Percentiles rank a stretch among this genome's conserved stretches.
Evolutionary conservation across 2,797 vertebrate species (phyloP).

Genomic region (Neoniphon sammara): DNA sequence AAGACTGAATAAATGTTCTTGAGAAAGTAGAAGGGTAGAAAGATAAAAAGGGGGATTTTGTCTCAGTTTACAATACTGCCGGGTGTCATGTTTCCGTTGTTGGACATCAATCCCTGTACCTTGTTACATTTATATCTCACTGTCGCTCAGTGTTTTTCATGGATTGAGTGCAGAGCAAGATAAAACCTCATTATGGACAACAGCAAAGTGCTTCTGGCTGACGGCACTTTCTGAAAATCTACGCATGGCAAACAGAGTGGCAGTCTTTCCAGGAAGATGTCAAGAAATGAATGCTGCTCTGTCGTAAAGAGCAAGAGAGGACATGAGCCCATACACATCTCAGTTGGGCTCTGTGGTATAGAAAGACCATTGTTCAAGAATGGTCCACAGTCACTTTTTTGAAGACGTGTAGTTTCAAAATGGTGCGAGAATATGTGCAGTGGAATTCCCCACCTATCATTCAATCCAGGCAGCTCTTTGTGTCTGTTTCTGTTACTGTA

Average conservation of each 20-base stretch:
- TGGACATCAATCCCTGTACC: constrained; percentile 34
- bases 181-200: constrained; percentile 35
- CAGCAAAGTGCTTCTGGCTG: constrained; percentile 43
- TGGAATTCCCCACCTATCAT: not conserved
- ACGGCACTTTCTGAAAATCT: constrained; percentile 33
- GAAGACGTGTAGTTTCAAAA: no score
- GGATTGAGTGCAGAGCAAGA: constrained; percentile 7
- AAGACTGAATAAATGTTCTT: constrained; percentile 38
- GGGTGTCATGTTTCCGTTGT: constrained; percentile 31
- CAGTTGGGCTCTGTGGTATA: no score
- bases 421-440: not conserved
- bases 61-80: constrained; percentile 34
- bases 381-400: no score
- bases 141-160: constrained; percentile 28
- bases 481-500: not conserved
- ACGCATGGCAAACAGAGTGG: not conserved
- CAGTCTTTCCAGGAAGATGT: not conserved
- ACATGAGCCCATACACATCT: no score
- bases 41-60: constrained; percentile 6
- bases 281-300: constrained; percentile 6
- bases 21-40: constrained; percentile 46
- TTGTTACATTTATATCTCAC: constrained; percentile 52
- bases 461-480: not conserved
- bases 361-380: no score
- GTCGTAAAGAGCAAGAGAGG: not conserved